Evolutionary conservation across 2,888 invertebrate genomes (phyloP).

Genomic region (Himalopsyche anomala): DNA sequence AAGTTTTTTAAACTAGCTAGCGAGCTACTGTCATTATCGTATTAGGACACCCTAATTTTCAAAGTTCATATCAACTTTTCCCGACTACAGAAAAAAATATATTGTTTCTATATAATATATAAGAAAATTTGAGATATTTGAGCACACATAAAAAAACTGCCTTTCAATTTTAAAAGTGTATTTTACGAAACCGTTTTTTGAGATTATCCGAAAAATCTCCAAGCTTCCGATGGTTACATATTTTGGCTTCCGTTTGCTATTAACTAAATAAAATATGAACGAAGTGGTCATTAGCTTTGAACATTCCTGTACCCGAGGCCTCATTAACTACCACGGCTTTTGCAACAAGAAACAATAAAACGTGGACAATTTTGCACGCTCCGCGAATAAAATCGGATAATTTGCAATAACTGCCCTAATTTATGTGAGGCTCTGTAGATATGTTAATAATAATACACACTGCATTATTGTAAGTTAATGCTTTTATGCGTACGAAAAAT

Average conservation of each 20-base stretch:
- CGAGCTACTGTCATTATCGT: too few relatives aligned
- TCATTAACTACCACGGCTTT: not conserved
- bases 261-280: slow-evolving; percentile 7
- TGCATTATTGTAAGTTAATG: not conserved
- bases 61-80: too few relatives aligned
- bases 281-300: not conserved
- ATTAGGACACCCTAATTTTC: too few relatives aligned
- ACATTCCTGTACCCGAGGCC: slow-evolving; percentile 3
- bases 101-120: too few relatives aligned
- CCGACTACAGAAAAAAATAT: too few relatives aligned
- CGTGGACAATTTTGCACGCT: slow-evolving; percentile 54
- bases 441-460: not conserved
- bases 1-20: too few relatives aligned
- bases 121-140: too few relatives aligned
- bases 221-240: not conserved
- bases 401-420: slow-evolving; percentile 48
- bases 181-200: too few relatives aligned
- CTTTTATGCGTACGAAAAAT: not conserved
- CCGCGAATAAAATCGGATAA: slow-evolving; percentile 57
- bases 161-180: too few relatives aligned
- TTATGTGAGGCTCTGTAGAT: slow-evolving; percentile 8
- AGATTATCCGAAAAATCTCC: not conserved
- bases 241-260: not conserved
- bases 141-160: too few relatives aligned
- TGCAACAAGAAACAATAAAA: slow-evolving; percentile 26